Evolutionary conservation across 2,113 vertebrate species (phyloP).

Genomic region (Cyphomyrus discorhynchus): DNA sequence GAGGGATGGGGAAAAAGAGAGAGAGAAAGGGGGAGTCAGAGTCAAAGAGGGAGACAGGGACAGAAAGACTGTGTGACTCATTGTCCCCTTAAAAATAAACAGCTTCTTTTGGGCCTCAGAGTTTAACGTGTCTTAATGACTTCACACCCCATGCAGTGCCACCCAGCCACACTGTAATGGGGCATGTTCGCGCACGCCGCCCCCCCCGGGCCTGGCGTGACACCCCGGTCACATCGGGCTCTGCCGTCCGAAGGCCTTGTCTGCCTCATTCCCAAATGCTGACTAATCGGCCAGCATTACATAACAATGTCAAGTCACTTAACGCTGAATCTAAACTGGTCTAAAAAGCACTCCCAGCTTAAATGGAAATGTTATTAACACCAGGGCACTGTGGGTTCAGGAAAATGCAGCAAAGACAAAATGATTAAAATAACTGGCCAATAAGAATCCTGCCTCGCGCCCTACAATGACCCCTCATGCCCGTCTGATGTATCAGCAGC

Average conservation of each 20-base stretch:
- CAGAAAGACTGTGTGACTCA: not conserved
- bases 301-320: not conserved
- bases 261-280: not conserved
- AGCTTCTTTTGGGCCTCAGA: not conserved
- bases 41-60: not conserved
- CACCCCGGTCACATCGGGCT: not conserved
- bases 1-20: not conserved
- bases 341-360: not conserved
- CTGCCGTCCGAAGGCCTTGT: not conserved
- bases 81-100: not conserved
- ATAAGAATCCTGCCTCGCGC: not conserved
- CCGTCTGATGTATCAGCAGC: not conserved
- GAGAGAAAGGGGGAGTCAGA: not conserved
- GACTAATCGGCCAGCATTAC: not conserved
- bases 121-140: not conserved
- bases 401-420: not conserved
- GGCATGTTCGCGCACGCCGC: not conserved
- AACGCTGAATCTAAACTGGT: not conserved
- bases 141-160: not conserved
- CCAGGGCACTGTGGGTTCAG: not conserved
- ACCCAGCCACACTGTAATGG: not conserved
- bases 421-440: not conserved
- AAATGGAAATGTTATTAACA: not conserved
- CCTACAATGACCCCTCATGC: not conserved
- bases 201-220: not conserved